Evolutionary conservation across 1,140 invertebrate species (phyloP).

Genomic region (Agrypnia vestita): DNA sequence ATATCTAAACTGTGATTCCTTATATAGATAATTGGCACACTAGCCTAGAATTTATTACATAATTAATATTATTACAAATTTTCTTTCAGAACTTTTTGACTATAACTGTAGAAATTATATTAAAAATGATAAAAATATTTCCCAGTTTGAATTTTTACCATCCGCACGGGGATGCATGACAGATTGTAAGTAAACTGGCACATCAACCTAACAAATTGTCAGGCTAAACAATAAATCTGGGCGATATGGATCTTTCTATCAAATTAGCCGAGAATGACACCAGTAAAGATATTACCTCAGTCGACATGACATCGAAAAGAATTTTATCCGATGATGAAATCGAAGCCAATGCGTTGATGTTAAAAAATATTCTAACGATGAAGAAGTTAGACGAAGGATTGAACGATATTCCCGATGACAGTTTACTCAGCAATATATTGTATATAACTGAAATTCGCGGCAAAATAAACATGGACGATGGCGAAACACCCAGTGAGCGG

Average conservation of each 20-base stretch:
- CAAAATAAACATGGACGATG: background rate
- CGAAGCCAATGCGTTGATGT: background rate
- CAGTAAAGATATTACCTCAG: background rate
- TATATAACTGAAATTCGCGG: constrained; percentile 4
- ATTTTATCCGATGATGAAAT: background rate
- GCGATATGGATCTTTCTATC: background rate
- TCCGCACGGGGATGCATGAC: too few relatives aligned
- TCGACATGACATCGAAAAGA: background rate
- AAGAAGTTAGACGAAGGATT: background rate
- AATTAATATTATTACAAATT: too few relatives aligned
- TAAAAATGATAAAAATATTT: too few relatives aligned
- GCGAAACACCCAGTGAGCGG: background rate
- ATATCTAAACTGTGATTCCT: too few relatives aligned
- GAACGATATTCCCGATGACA: background rate
- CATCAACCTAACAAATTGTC: too few relatives aligned
- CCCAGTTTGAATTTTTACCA: too few relatives aligned
- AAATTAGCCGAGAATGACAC: background rate
- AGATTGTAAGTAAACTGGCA: too few relatives aligned
- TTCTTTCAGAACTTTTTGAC: too few relatives aligned
- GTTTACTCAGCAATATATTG: background rate
- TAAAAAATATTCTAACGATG: background rate
- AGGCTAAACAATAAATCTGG: too few relatives aligned
- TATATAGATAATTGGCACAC: too few relatives aligned
- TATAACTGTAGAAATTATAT: too few relatives aligned
- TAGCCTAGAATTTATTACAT: too few relatives aligned